phyloP scores from a whole-genome alignment of 2,113 vertebrate genomes.

The Nesoenas mayeri region DNA sequence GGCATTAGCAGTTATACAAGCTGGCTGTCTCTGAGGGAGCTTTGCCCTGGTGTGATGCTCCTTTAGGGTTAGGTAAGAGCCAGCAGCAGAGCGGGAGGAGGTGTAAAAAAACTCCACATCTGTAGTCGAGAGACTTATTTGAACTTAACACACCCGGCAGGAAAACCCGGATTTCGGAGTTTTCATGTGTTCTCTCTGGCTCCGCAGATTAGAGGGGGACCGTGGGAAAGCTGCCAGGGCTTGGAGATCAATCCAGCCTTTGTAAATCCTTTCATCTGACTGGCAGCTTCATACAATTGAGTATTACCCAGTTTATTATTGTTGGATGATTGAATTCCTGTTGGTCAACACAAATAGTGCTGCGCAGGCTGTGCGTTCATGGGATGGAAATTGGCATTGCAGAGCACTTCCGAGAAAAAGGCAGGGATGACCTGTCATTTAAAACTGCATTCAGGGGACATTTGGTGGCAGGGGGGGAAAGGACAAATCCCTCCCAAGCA shows the following conservation, averaged over 20 bases:
- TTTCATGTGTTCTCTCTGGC: constrained; percentile 38
- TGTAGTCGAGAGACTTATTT: neutral
- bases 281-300: constrained; percentile 57
- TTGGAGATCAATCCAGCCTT: constrained; percentile 62
- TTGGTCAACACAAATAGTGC: constrained; percentile 70
- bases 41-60: constrained; percentile 26
- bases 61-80: constrained; percentile 44
- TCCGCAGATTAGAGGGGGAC: constrained; percentile 48
- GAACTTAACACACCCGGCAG: neutral
- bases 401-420: constrained; percentile 33
- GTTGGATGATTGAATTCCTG: constrained; percentile 69
- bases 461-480: neutral
- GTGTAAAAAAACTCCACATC: neutral
- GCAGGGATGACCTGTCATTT: constrained; percentile 1
- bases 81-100: neutral
- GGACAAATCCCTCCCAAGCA: neutral
- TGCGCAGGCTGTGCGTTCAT: neutral
- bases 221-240: constrained; percentile 72
- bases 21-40: constrained; percentile 35
- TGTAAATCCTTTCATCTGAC: constrained; percentile 72
- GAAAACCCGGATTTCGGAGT: neutral
- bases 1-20: constrained; percentile 56
- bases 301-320: constrained; percentile 71
- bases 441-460: neutral
- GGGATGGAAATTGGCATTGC: constrained; percentile 30